phyloP scores from a whole-genome alignment of 2,113 vertebrate genomes.

The Bos javanicus region DNA sequence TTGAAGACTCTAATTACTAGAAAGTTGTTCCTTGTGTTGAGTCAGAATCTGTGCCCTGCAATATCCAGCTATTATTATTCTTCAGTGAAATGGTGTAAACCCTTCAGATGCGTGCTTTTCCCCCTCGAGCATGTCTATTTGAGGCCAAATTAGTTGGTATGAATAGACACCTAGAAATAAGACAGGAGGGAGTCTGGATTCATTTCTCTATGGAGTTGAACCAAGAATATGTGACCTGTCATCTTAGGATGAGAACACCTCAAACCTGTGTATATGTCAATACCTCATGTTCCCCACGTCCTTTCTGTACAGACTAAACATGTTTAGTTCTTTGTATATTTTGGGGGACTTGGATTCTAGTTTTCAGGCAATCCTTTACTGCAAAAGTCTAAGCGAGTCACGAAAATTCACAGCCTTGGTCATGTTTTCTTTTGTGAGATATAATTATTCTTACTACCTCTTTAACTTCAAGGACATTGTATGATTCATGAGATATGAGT shows the following conservation, averaged over 20 bases:
- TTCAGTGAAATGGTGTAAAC: background rate
- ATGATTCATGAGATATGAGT: background rate
- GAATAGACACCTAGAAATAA: conserved; percentile 3
- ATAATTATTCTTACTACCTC: background rate
- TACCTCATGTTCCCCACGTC: background rate
- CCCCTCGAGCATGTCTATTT: background rate
- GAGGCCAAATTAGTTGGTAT: background rate
- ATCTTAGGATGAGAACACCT: background rate
- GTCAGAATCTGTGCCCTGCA: background rate
- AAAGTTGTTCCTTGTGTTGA: background rate
- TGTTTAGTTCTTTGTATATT: background rate
- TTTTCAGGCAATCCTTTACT: background rate
- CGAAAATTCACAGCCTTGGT: background rate
- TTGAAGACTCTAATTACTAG: background rate
- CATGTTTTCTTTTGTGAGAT: background rate
- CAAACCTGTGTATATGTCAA: background rate
- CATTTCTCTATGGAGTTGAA: background rate
- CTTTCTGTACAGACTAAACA: background rate
- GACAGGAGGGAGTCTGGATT: background rate
- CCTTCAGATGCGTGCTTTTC: background rate
- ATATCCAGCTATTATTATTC: background rate
- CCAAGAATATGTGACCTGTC: background rate
- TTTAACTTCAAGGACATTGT: background rate
- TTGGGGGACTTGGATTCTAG: background rate
- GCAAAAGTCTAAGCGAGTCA: background rate